Conservation (phyloP, 1,140 invertebrate genomes). For the Medauroidea extradentata region DNA sequence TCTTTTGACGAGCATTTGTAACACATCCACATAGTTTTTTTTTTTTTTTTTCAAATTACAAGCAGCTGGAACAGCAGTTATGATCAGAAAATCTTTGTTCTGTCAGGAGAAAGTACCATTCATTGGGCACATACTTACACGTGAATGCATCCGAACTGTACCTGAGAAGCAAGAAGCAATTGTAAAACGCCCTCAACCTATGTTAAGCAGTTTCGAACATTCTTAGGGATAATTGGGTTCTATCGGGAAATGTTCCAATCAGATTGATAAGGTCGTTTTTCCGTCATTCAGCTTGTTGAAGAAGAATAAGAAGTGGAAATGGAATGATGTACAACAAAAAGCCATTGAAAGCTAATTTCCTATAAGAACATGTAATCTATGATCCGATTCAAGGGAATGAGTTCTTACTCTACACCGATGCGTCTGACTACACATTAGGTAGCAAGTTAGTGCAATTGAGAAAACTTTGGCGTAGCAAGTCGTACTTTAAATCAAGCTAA, state of each 20-base stretch:
- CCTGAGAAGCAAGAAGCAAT: neutral
- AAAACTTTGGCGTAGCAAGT: too few species aligned
- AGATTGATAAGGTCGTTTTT: neutral
- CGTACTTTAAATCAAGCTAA: too few species aligned
- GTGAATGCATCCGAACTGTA: neutral
- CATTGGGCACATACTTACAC: neutral
- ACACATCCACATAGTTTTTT: neutral
- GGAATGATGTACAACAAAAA: constrained; percentile 19
- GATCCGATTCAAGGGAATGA: constrained; percentile 26
- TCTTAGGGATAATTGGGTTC: neutral
- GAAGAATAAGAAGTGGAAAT: constrained; percentile 28
- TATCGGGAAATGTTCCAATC: neutral
- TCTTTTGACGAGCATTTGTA: neutral
- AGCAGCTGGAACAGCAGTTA: neutral
- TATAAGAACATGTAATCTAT: constrained; percentile 12
- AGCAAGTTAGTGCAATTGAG: constrained; percentile 28
- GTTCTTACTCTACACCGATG: constrained; percentile 32
- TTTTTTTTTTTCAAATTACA: too few species aligned
- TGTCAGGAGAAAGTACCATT: neutral
- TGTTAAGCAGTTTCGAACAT: neutral
- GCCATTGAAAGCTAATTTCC: constrained; percentile 29
- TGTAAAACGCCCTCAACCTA: neutral
- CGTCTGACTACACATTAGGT: constrained; percentile 28
- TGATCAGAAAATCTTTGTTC: neutral
- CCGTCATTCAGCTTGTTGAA: constrained; percentile 14